Evolutionary conservation across 2,113 vertebrate genomes (phyloP), one percentile per base, ranked within the genome.

Genomic region (Nannospalax galili): DNA sequence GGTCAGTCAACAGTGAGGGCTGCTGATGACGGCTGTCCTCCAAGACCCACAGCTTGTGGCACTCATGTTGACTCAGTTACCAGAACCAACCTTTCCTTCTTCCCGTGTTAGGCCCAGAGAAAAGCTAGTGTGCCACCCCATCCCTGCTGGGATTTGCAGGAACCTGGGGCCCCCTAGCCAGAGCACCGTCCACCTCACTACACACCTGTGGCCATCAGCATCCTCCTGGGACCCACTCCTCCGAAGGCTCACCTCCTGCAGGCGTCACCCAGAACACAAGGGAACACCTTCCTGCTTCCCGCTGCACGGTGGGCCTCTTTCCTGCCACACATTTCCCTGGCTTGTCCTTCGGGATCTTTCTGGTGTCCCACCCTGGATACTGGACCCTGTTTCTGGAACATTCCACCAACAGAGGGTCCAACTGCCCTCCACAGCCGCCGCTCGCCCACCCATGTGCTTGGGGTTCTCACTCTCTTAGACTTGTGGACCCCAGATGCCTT

Each of bases 341-440:
- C 20, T 28, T 52, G 62, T 24, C 58, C 28, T 37, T n/a, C n/a
- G 28, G 62, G 32, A 17, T 32, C 48, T 8, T 17, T 30, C 30
- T 16, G 0, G 40, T n/a, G 32, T 40, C 48, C 22, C 40, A 30
- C 30, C 5, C 20, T 8, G 6, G 15, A 1, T 1, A 12, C 3
- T 16, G 5, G 1, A 30, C 1, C 4, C 64, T 52, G 1, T 7
- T 10, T 7, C 2, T 11, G 0, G 1, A 8, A 0, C 0, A 0
- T 16, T 22, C 14, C 1, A 0, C 65, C 26, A 22, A 0, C 0
- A 12, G 15, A 30, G 22, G 0, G 0, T 10, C 24, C 45, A 35
- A 3, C 42, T 11, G 1, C 2, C 0, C 3, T n/a, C 1, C 5
- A 16, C 6, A 22, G 45, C 0, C 19, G 0, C 0, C 0, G 40